phyloP scores from a whole-genome alignment of 2,113 vertebrate genomes.

The Grus americana region DNA sequence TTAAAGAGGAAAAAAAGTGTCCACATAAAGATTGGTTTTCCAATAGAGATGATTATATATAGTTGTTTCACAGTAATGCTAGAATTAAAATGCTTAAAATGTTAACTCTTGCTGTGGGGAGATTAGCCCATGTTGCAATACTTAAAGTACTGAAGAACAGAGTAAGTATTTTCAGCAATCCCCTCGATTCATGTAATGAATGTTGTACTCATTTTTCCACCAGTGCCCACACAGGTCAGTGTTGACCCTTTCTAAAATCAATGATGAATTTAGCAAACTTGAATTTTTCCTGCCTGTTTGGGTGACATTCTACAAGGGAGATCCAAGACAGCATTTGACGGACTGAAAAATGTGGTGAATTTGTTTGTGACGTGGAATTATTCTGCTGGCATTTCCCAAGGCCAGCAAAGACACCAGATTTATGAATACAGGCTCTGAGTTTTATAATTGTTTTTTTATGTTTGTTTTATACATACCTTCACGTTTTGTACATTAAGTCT shows the following conservation, averaged over 20 bases:
- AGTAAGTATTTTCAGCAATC: not conserved
- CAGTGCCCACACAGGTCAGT: not conserved
- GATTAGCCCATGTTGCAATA: not conserved
- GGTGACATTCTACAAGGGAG: not conserved
- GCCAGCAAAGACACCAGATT: not conserved
- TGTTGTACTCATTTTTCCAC: not conserved
- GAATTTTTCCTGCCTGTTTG: not conserved
- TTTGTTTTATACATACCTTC: not conserved
- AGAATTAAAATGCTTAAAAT: not conserved
- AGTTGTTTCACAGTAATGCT: not conserved
- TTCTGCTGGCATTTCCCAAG: not conserved
- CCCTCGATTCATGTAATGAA: not conserved
- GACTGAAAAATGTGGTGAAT: not conserved
- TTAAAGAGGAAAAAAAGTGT: not conserved
- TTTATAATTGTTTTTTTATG: not conserved
- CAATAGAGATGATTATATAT: not conserved
- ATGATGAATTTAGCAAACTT: not conserved
- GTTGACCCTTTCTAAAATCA: not conserved
- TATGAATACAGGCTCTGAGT: not conserved
- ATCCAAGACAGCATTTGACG: not conserved
- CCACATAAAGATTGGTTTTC: slow-evolving; percentile 1
- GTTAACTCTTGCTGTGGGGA: not conserved
- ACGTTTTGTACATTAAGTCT: not conserved
- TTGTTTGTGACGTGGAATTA: not conserved
- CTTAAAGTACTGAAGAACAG: not conserved